These are phyloP conservation scores for Miichthys miiuy DNA, from an alignment of 2,797 vertebrate species.

Conservation along the genomic window DNA sequence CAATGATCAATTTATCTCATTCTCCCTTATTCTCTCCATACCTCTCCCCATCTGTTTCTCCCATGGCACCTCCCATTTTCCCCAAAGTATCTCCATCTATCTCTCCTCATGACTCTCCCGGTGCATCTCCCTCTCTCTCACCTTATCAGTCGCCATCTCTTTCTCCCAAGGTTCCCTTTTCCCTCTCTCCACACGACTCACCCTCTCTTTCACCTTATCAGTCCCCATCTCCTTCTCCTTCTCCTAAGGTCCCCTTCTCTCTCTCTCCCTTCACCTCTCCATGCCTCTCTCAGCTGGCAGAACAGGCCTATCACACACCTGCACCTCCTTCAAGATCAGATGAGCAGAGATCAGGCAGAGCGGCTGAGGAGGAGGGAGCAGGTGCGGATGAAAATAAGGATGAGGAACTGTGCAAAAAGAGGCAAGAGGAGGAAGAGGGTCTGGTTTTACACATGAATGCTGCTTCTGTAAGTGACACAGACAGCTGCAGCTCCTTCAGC, in stretches of 20 bases:
- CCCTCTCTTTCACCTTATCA: slow-evolving; percentile 60
- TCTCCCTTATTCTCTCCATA: slow-evolving; percentile 48
- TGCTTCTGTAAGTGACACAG: slow-evolving; percentile 80
- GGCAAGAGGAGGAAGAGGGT: slow-evolving; percentile 47
- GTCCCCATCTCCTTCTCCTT: slow-evolving; percentile 50
- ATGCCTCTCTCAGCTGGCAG: slow-evolving; percentile 65
- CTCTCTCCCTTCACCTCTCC: slow-evolving; percentile 65
- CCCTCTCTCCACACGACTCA: slow-evolving; percentile 44
- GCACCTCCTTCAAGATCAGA: slow-evolving; percentile 44
- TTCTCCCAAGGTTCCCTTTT: slow-evolving; percentile 55
- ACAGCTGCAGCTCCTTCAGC: slow-evolving; percentile 85
- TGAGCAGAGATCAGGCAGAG: slow-evolving; percentile 11
- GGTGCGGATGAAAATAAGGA: background rate
- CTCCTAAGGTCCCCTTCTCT: slow-evolving; percentile 54
- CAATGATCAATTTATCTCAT: slow-evolving; percentile 19
- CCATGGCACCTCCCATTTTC: slow-evolving; percentile 40
- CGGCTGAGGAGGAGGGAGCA: slow-evolving; percentile 20
- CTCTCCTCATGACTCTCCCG: slow-evolving; percentile 55
- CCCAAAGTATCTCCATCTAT: slow-evolving; percentile 48
- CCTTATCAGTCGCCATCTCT: slow-evolving; percentile 68
- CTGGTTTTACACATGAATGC: slow-evolving; percentile 73
- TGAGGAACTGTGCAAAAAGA: slow-evolving; percentile 22
- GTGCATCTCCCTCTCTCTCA: slow-evolving; percentile 50
- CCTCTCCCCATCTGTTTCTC: slow-evolving; percentile 37
- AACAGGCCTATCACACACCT: slow-evolving; percentile 74